Evolutionary conservation across 2,113 vertebrate species (phyloP).

Genomic region (Pampusana beccarii): DNA sequence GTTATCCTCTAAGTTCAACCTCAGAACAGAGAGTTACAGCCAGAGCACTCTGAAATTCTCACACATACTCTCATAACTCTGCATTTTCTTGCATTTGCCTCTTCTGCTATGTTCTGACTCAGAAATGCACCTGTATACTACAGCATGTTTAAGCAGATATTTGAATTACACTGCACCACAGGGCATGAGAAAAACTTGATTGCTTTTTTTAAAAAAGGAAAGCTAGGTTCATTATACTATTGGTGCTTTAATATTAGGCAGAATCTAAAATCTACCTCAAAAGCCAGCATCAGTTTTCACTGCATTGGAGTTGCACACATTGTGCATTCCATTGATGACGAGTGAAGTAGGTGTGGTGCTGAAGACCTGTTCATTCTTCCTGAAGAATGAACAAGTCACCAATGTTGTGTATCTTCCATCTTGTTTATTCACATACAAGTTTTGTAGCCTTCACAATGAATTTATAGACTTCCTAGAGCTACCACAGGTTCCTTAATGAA

Average conservation of each 20-base stretch:
- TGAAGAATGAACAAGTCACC: not conserved
- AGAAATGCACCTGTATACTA: not conserved
- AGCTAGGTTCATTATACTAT: not conserved
- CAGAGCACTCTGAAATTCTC: not conserved
- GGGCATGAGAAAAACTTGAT: not conserved
- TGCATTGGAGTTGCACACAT: not conserved
- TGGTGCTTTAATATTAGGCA: not conserved
- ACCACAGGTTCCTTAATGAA: conserved; percentile 56
- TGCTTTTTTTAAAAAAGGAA: not conserved
- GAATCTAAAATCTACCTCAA: not conserved
- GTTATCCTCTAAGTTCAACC: not conserved
- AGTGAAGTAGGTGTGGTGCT: no score
- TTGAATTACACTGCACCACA: not conserved
- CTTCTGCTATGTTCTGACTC: not conserved
- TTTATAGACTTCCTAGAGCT: conserved; percentile 41
- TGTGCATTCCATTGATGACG: not conserved
- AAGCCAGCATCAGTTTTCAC: not conserved
- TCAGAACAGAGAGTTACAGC: not conserved
- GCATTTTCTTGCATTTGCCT: not conserved
- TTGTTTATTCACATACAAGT: not conserved
- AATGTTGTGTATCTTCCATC: not conserved
- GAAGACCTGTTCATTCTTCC: not conserved
- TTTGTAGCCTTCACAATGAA: not conserved
- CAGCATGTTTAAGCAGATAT: not conserved
- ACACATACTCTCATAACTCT: fast-evolving